Percentiles rank a stretch among this genome's conserved stretches.
phyloP scores from a whole-genome alignment of 2,797 vertebrate species.

The Squalus acanthias region DNA sequence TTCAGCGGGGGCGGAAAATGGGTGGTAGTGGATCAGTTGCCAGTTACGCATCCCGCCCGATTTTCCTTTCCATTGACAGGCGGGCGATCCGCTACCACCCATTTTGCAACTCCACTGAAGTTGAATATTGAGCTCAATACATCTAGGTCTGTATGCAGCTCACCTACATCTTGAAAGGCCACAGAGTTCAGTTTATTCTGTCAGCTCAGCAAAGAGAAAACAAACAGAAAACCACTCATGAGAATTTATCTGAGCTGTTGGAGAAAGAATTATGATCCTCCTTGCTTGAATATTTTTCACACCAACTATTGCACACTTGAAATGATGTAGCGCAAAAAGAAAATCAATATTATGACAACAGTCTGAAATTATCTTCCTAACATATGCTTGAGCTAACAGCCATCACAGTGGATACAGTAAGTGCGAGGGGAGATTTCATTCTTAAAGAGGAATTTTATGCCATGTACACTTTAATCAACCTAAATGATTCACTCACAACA shows the following conservation, averaged over 20 bases:
- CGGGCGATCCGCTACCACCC: not conserved
- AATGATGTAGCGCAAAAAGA: not conserved
- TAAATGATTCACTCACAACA: no score
- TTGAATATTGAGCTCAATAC: not conserved
- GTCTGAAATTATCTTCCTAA: not conserved
- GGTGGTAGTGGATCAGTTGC: not conserved
- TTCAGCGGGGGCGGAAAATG: not conserved
- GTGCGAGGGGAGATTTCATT: not conserved
- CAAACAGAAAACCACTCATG: not conserved
- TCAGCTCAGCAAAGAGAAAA: not conserved
- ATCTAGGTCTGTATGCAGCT: not conserved
- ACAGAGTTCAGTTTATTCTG: not conserved
- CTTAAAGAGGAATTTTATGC: not conserved
- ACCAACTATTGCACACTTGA: not conserved
- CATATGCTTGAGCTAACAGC: not conserved
- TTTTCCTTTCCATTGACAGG: not conserved
- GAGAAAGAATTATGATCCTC: conserved; percentile 2
- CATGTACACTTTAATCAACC: not conserved
- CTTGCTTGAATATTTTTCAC: conserved; percentile 22
- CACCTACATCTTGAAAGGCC: not conserved
- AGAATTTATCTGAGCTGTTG: not conserved
- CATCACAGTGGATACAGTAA: not conserved
- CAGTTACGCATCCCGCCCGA: no score
- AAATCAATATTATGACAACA: conserved; percentile 13
- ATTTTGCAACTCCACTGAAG: no score